phyloP scores from a whole-genome alignment of 2,797 vertebrate species.

The Caiman crocodilus region DNA sequence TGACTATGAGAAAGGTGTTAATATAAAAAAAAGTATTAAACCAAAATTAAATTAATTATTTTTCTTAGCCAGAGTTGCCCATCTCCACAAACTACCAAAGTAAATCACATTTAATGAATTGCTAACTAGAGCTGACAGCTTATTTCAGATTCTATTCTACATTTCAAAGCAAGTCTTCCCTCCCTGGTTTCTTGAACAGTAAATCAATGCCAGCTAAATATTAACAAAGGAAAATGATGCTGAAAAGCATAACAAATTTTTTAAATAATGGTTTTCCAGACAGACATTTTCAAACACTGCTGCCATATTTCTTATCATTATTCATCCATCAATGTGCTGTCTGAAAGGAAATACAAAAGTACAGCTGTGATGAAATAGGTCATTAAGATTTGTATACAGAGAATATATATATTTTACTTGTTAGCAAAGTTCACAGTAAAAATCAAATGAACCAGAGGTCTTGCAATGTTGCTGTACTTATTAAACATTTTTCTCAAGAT shows the following conservation, averaged over 20 bases:
- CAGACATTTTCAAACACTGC: neutral
- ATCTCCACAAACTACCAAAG: neutral
- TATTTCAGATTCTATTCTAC: neutral
- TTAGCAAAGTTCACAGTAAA: slow-evolving; percentile 22
- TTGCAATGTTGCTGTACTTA: slow-evolving; percentile 38
- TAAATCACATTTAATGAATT: neutral
- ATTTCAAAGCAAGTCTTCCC: neutral
- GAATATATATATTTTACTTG: neutral
- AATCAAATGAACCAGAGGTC: slow-evolving; percentile 20
- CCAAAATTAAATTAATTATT: neutral
- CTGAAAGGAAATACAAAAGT: neutral
- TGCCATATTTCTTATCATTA: neutral
- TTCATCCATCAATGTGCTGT: neutral
- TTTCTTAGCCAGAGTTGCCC: neutral
- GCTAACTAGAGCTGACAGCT: neutral
- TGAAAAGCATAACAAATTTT: neutral
- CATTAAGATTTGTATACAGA: neutral
- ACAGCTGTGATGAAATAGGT: neutral
- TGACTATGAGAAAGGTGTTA: neutral
- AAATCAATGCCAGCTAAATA: neutral
- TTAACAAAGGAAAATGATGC: neutral
- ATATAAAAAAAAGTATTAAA: neutral
- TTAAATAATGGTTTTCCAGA: neutral
- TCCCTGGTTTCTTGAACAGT: neutral
- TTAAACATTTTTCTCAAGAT: slow-evolving; percentile 64